Percentiles rank a stretch among this genome's conserved stretches.
phyloP scores from a whole-genome alignment of 2,797 vertebrate species.

The Helicolenus hilgendorfi region DNA sequence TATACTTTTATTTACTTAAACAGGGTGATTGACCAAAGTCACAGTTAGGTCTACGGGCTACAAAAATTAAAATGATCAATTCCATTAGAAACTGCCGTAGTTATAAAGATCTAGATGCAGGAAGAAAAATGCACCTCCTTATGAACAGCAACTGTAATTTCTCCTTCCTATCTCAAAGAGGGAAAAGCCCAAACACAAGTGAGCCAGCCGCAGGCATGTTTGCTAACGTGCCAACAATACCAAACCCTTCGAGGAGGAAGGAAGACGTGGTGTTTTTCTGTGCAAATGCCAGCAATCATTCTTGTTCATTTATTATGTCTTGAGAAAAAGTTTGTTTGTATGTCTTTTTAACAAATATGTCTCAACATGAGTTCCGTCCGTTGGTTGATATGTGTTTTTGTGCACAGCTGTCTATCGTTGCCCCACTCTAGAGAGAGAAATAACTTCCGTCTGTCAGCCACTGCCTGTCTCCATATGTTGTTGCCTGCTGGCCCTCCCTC shows the following conservation, averaged over 20 bases:
- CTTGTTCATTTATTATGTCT: background rate
- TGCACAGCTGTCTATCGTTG: background rate
- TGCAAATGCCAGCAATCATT: constrained; percentile 14
- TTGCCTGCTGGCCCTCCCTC: constrained; percentile 33
- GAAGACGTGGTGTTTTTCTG: constrained; percentile 19
- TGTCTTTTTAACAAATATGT: background rate
- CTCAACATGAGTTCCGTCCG: background rate
- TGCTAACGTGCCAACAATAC: constrained; percentile 30
- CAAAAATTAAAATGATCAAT: background rate
- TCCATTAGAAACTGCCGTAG: background rate
- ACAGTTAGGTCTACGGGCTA: no score
- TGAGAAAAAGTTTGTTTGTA: background rate
- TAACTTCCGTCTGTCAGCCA: constrained; percentile 36
- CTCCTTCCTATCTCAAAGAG: background rate
- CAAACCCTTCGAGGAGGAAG: constrained; percentile 1
- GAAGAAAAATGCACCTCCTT: background rate
- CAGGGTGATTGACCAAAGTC: background rate
- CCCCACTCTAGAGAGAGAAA: constrained; percentile 10
- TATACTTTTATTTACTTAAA: background rate
- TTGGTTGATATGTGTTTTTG: background rate
- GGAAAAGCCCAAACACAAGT: constrained; percentile 15
- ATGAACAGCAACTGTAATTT: background rate
- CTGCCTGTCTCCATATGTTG: constrained; percentile 53
- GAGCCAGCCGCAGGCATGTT: constrained; percentile 38
- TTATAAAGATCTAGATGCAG: background rate